Conservation (phyloP, 2,888 invertebrate species). For the Calliscelio sp. region DNA sequence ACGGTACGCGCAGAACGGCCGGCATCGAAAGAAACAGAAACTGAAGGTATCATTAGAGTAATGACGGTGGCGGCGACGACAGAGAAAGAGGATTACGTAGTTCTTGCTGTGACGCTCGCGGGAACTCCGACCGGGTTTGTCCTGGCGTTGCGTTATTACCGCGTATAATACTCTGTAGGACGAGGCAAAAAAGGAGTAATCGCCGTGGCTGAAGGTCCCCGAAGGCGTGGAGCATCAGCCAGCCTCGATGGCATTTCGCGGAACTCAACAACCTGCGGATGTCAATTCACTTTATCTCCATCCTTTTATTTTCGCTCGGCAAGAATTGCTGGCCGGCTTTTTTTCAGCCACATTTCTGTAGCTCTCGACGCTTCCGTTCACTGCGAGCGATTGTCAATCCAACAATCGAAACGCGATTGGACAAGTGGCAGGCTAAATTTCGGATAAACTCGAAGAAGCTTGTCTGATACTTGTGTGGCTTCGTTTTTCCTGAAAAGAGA, state of each 20-base stretch:
- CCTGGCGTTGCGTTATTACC: slow-evolving; percentile 77
- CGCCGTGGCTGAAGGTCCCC: slow-evolving; percentile 54
- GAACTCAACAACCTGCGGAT: slow-evolving; percentile 68
- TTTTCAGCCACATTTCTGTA: slow-evolving; percentile 24
- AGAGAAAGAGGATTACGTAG: slow-evolving; percentile 77
- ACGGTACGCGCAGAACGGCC: too few relatives aligned
- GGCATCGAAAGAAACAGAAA: slow-evolving; percentile 62
- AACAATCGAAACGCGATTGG: neutral
- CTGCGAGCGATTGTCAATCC: slow-evolving; percentile 24
- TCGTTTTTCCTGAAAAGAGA: neutral
- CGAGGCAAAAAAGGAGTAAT: slow-evolving; percentile 72
- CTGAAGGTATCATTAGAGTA: slow-evolving; percentile 83
- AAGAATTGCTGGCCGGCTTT: neutral
- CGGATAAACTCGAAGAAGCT: slow-evolving; percentile 11
- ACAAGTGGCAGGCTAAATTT: slow-evolving; percentile 30
- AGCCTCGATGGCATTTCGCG: slow-evolving; percentile 55
- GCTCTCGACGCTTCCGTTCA: slow-evolving; percentile 21
- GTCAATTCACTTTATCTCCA: slow-evolving; percentile 51
- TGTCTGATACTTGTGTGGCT: slow-evolving; percentile 15
- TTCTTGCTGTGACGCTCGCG: slow-evolving; percentile 55
- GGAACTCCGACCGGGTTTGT: slow-evolving; percentile 73
- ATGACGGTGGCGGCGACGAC: slow-evolving; percentile 81
- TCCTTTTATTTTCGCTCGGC: slow-evolving; percentile 28
- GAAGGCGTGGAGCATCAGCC: slow-evolving; percentile 64
- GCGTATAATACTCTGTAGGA: slow-evolving; percentile 70